Base-by-base conservation (phyloP, 2,113 vertebrate species). In the Misgurnus anguillicaudatus region DNA sequence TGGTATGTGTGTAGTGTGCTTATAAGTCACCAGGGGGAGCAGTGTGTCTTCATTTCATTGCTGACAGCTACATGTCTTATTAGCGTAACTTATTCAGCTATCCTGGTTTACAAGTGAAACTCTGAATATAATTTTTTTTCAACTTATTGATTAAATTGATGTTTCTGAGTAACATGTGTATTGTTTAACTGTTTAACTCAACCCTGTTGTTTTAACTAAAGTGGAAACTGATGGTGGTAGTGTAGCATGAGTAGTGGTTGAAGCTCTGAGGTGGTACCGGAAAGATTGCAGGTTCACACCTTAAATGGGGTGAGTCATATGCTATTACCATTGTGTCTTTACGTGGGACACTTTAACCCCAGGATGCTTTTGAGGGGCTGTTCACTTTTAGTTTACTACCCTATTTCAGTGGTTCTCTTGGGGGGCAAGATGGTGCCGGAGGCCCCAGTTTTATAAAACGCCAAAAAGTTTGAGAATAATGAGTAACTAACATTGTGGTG, bases 11-110 rank as follows among this genome's bases (percentile, higher is more conserved):
- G 36, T 21, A 21, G 36, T 41, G 10, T 39, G n/a, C 48, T 41
- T 71, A 13, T 36, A 39, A 38, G 36, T 57, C 69, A 58, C 36
- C 21, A 14, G 69, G 38, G 19, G 69, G 69, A 53, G 69, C 16
- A 3, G 17, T 41, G n/a, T 4, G 69, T 58, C 6, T 19, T n/a
- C 24, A 31, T 31, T 24, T 4, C 9, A n/a, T 39, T 41, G 3
- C 51, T 41, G 10, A 36, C 31, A 31, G 45, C 45, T 38, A 31
- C 1, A 3, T 31, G 24, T 31, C 24, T 31, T 31, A 31, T 1
- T 31, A 31, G 24, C 24, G 24, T 31, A 31, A 31, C 24, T 31
- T 31, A 31, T 31, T 31, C 24, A 31, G 24, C 24, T 13, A 51
- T 11, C 4, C 47, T 51, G 47, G 47, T 51, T 51, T 13, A n/a